Evolutionary conservation across 2,888 invertebrate species (phyloP), one percentile per base, ranked within the genome.

Genomic region (Drosophila mulleri): DNA sequence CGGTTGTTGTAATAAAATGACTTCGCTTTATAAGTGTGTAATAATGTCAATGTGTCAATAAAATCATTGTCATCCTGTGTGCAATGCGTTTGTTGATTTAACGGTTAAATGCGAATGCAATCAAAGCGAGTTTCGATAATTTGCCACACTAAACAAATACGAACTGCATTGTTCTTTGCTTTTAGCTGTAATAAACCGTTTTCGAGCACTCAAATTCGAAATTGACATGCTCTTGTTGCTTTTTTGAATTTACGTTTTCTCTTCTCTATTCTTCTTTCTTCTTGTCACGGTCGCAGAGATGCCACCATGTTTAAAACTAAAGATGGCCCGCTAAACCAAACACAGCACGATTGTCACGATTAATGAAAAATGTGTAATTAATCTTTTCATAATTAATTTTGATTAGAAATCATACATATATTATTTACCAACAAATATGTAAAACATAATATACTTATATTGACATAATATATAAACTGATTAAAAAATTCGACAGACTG

Each of bases 11-110:
- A 74, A 52, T 62, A 47, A 42, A 62, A 56, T 72, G 72, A 71
- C 67, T 71, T 44, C 48, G 39, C 62, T 67, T 44, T 61, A 48
- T 58, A 50, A 81, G 48, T 67, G 70, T 70, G 78, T 71, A 75
- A 78, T 73, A 70, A 81, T 67, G 75, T 68, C 60, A 79, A 63
- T 63, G 63, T 80, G 80, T 65, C 66, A 86, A 75, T 67, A 78
- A 68, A 47, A 61, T 47, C 54, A 29, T 53, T 26, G 56, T 73
- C 60, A 52, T 45, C 62, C 52, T 16, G 39, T 39, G 32, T 67
- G 50, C 58, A 44, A n/a, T 12, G 11, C 23, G 39, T 14, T 41
- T 54, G 68, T 75, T 56, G 11, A 35, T 18, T 26, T 64, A 78
- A 67, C 75, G 26, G 70, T 65, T 35, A 62, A 65, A 48, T 39